A percentile compares a stretch with the other conserved stretches of the same genome.
Evolutionary conservation across 2,888 invertebrate genomes (phyloP).

Genomic region (Sussaba pulchella): DNA sequence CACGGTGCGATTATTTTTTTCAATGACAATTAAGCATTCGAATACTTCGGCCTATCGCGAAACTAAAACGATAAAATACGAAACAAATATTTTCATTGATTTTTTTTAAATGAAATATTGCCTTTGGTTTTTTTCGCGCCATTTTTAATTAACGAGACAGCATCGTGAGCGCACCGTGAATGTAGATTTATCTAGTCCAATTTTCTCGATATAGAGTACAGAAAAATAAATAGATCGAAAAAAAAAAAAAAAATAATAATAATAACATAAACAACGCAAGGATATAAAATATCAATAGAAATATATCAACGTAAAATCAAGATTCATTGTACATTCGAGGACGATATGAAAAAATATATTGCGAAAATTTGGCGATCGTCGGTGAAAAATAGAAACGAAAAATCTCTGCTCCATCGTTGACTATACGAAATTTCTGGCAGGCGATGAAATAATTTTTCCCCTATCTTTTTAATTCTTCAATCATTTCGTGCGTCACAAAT

Average conservation of each 20-base stretch:
- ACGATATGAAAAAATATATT: constrained; percentile 37
- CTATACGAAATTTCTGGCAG: constrained; percentile 45
- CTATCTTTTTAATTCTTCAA: neutral
- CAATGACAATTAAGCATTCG: constrained; percentile 28
- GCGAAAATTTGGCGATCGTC: constrained; percentile 24
- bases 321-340: constrained; percentile 39
- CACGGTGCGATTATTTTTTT: constrained; percentile 53
- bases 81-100: too few relatives aligned
- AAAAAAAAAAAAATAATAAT: constrained; percentile 21
- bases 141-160: constrained; percentile 13
- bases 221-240: constrained; percentile 26
- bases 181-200: constrained; percentile 47
- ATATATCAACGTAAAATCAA: constrained; percentile 41
- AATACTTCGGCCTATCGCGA: constrained; percentile 53
- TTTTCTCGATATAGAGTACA: constrained; percentile 28
- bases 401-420: constrained; percentile 69
- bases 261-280: constrained; percentile 43
- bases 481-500: neutral
- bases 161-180: constrained; percentile 60
- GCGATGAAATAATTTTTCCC: neutral
- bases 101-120: neutral
- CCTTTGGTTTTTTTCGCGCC: constrained; percentile 2
- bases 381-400: constrained; percentile 48
- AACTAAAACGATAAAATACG: neutral
- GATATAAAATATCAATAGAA: constrained; percentile 49